Evolutionary conservation across 35 echinoderm and acorn worm genomes (phyloP), one percentile per base, ranked within the genome.

Genomic region (Amphiura filiformis): DNA sequence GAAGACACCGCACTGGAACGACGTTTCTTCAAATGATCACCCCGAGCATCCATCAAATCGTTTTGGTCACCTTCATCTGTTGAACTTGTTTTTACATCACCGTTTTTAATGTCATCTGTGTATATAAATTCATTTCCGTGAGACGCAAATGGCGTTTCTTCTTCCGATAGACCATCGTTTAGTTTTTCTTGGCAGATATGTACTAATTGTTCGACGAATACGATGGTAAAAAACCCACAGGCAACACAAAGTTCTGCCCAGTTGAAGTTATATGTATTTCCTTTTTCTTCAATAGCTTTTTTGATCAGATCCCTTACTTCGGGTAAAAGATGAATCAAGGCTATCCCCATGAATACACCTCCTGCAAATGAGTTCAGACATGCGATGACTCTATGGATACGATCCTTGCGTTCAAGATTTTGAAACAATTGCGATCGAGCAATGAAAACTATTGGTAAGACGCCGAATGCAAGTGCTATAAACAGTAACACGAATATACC

Each of bases 271-370:
- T 76, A 82, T 13, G 41, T 44, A 1, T 35, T 36, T 31, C 78
- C 81, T 1, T 80, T 37, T 0, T 23, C 76, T 33, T 35, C 40
- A 20, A 97, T 56, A 0, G 91, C 88, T 22, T 82, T 76, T 30
- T 39, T 76, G 22, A 97, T 38, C n/a, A 97, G 41, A 26, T 57
- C 22, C 22, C 92, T 35, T 0, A 93, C 95, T 3, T 93, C 89
- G 0, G 95, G 95, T 22, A 94, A 57, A 5, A 97, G 86, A 82
- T 97, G 95, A 31, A 97, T 78, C 7, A 97, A 77, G 13, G 88
- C 86, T 34, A 93, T 97, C 32, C 88, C 86, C 75, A 97, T 35
- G 65, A 97, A 97, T 31, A 97, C 92, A 23, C 95, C 95, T 1
- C 92, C 95, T 2, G 95, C 93, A 75, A 93, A 93, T 13, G 91